Evolutionary conservation across 2,888 invertebrate genomes (phyloP), one percentile per base, ranked within the genome.

Genomic region (Pristionchus mayeri): DNA sequence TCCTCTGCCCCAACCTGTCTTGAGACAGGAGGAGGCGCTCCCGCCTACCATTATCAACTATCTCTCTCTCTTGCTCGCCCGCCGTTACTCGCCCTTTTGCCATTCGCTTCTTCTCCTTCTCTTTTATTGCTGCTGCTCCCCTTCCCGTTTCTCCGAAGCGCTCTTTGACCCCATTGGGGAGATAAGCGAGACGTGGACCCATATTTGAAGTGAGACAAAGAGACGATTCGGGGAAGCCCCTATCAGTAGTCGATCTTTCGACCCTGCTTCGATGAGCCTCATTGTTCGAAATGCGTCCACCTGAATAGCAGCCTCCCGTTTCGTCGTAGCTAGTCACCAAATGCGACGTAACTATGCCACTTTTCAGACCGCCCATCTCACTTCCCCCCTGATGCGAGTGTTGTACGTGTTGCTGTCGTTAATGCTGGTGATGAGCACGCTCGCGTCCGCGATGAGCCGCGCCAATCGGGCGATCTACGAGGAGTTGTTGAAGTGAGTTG

Each of bases 401-500:
- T 85, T 88, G 86, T 85, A 86, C 85, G 85, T 87, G 83, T 79
- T 89, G 67, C 76, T 89, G 63, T 81, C 87, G 67, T 78, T 85
- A 27, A 84, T 88, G 54, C 71, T 88, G 71, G 86, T 86, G 52
- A 84, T 87, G 85, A 86, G 86, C 82, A 85, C 84, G 34, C 85
- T 88, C 81, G 86, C 86, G 83, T 86, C 85, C 34, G 86, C 89
- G 3, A 85, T 87, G 78, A 86, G 86, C 82, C n/a, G n/a, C n/a
- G 87, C 86, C 75, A 87, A 89, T 84, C 83, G 87, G 86, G 85
- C 85, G 80, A 84, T 89, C 76, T 88, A 87, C 82, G 88, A 89
- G 85, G 87, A 87, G 34, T 85, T 89, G 84, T 84, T 89, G 44
- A 86, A 86, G 89, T 89, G 52, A 89, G 89, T 87, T 40, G 16